A percentile compares a stretch with the other conserved stretches of the same genome.
Evolutionary conservation across 2,888 invertebrate species (phyloP).

Genomic region (Heliconius hortense): DNA sequence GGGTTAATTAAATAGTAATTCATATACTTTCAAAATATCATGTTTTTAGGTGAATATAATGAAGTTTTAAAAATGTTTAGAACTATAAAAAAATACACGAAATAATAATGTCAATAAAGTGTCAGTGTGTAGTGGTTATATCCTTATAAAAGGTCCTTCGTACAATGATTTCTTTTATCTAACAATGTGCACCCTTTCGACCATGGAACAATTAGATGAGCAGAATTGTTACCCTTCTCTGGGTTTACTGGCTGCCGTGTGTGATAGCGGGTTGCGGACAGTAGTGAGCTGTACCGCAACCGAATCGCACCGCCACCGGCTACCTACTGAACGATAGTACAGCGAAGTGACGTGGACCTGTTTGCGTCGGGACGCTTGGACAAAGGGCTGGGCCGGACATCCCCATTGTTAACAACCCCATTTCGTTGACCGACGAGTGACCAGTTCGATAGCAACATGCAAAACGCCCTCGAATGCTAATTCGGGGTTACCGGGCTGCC

Average conservation of each 20-base stretch:
- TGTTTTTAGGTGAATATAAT: no score
- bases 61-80: not conserved
- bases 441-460: conserved; percentile 70
- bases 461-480: conserved; percentile 71
- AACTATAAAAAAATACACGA: not conserved
- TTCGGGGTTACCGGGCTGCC: conserved; percentile 70
- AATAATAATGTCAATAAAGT: not conserved
- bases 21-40: not conserved
- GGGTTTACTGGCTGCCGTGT: conserved; percentile 55
- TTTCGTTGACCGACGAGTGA: conserved; percentile 63
- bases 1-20: not conserved
- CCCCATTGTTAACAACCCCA: conserved; percentile 72
- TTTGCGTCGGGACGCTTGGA: conserved; percentile 51
- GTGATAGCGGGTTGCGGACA: conserved; percentile 48
- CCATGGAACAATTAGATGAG: conserved; percentile 66
- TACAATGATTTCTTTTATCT: conserved; percentile 25
- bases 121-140: not conserved
- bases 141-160: not conserved
- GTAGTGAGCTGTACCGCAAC: conserved; percentile 74
- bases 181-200: conserved; percentile 62
- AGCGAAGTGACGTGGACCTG: conserved; percentile 57
- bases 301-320: conserved; percentile 72
- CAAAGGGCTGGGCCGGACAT: conserved; percentile 63
- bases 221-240: conserved; percentile 76
- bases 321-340: conserved; percentile 51